phyloP scores from a whole-genome alignment of 2,888 invertebrate genomes.

The Auanema sp. region DNA sequence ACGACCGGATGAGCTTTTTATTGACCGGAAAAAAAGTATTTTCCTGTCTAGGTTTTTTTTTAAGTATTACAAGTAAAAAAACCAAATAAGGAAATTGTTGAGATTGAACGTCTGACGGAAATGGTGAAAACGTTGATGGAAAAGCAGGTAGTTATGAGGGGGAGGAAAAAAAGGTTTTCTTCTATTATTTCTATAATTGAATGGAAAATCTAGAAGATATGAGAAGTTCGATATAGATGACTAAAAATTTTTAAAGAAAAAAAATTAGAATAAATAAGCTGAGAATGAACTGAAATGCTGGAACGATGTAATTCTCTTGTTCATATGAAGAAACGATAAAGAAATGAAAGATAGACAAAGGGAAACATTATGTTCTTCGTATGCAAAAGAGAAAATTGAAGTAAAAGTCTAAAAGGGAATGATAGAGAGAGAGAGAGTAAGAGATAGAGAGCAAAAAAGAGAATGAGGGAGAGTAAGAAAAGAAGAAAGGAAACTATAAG shows the following conservation, averaged over 20 bases:
- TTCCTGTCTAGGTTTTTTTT: no score
- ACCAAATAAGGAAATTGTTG: no score
- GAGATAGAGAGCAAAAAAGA: constrained; percentile 2
- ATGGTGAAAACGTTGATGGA: no score
- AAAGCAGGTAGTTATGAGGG: no score
- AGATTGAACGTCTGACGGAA: no score
- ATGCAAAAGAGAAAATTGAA: not conserved
- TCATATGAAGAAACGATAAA: not conserved
- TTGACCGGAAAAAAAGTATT: no score
- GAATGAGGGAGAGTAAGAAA: constrained; percentile 1
- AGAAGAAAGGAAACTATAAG: constrained; percentile 1
- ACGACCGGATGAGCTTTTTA: no score
- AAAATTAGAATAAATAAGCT: not conserved
- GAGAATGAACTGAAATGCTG: not conserved
- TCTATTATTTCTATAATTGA: no score
- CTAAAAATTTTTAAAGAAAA: not conserved
- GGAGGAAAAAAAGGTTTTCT: no score
- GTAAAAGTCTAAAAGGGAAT: not conserved
- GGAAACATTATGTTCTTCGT: not conserved
- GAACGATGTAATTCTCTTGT: not conserved
- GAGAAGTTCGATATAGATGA: no score
- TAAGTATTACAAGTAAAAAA: no score
- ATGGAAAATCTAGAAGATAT: no score
- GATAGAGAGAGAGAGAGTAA: not conserved
- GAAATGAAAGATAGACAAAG: not conserved